These are phyloP conservation scores for Ranitomeya imitator DNA, from an alignment of 2,113 vertebrate species.

Conservation along the genomic window DNA sequence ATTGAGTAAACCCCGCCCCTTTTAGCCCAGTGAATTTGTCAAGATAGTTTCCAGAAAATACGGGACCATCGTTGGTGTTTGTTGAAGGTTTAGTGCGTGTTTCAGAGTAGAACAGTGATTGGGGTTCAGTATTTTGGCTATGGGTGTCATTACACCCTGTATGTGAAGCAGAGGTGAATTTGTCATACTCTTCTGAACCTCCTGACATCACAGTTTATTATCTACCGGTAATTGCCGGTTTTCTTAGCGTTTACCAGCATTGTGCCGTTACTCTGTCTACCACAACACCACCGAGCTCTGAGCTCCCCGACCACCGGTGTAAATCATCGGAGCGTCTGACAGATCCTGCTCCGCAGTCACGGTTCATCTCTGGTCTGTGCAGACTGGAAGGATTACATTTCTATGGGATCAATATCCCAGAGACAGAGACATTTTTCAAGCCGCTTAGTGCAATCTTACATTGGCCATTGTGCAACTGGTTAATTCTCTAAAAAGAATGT, in stretches of 20 bases:
- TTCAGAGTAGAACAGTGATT: no score
- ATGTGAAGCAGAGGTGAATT: no score
- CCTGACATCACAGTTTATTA: not conserved
- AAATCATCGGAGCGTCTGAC: not conserved
- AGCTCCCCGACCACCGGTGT: not conserved
- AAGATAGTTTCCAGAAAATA: no score
- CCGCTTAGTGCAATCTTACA: conserved; percentile 4
- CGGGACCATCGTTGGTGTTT: no score
- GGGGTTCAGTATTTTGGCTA: no score
- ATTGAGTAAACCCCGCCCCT: no score
- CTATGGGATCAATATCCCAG: not conserved
- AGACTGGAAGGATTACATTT: conserved; percentile 24
- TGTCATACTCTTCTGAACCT: no score
- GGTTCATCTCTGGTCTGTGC: not conserved
- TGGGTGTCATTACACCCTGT: no score
- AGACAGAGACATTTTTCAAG: conserved; percentile 8
- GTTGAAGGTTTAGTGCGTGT: no score
- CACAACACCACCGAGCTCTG: not conserved
- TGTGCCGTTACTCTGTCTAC: not conserved
- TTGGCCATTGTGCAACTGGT: not conserved
- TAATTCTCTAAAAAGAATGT: not conserved
- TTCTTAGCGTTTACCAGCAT: not conserved
- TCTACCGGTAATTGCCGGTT: not conserved
- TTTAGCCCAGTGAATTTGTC: no score
- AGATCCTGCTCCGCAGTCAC: not conserved